Evolutionary conservation across 2,888 invertebrate genomes (phyloP).

Genomic region (Nephrocerus scutellatus): DNA sequence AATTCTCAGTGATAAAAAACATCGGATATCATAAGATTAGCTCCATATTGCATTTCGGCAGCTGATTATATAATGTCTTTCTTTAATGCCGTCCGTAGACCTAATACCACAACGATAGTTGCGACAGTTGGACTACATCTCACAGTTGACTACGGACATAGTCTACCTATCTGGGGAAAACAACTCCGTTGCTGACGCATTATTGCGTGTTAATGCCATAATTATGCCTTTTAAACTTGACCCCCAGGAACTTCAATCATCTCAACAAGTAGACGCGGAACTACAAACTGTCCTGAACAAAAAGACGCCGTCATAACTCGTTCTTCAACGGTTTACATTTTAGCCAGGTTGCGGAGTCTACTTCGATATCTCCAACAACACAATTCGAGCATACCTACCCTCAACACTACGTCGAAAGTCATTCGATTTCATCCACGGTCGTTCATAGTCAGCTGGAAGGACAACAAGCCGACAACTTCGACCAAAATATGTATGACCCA

Average conservation of each 20-base stretch:
- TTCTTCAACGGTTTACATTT: too few species aligned
- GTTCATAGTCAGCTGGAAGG: constrained; percentile 8
- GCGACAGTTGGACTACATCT: constrained; percentile 35
- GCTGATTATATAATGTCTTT: too few species aligned
- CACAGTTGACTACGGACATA: constrained; percentile 19
- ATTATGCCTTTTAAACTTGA: constrained; percentile 5
- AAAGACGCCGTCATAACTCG: too few species aligned
- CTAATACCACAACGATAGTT: constrained; percentile 38
- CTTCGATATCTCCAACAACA: constrained; percentile 6
- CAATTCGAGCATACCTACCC: constrained; percentile 7
- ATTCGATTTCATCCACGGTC: constrained; percentile 7
- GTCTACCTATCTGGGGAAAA: constrained; percentile 16
- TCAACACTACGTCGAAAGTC: constrained; percentile 7
- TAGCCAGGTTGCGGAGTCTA: too few species aligned
- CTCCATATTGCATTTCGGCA: too few species aligned
- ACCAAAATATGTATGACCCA: constrained; percentile 8
- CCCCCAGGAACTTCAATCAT: constrained; percentile 4
- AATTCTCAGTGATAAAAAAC: too few species aligned
- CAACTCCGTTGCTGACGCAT: constrained; percentile 18
- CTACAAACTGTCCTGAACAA: too few species aligned
- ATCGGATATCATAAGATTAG: too few species aligned
- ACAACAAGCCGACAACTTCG: constrained; percentile 7
- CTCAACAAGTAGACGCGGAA: constrained; percentile 13
- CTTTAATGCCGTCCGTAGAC: too few species aligned
- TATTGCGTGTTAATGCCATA: constrained; percentile 24